Percentiles rank a stretch among this genome's conserved stretches.
Evolutionary conservation across 2,888 invertebrate species (phyloP).

Genomic region (Caenorhabditis doughertyi): DNA sequence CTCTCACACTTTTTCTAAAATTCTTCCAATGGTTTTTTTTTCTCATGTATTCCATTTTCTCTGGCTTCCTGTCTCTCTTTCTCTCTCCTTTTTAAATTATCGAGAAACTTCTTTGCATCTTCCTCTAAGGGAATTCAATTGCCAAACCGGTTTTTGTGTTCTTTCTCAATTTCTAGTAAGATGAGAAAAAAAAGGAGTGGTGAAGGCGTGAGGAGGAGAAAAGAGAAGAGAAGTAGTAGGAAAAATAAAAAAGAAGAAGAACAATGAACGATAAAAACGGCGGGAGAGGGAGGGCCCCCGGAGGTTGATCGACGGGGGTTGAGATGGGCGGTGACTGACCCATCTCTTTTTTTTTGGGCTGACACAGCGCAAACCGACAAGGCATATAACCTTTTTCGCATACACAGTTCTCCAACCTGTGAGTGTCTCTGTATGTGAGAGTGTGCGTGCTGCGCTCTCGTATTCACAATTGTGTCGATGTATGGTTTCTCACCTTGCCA

Average conservation of each 20-base stretch:
- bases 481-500: conserved; percentile 27
- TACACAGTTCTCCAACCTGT: conserved; percentile 30
- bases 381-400: conserved; percentile 36
- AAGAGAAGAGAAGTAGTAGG: conserved; percentile 6
- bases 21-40: conserved; percentile 13
- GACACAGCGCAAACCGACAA: conserved; percentile 38
- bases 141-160: conserved; percentile 45
- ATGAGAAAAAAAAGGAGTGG: neutral
- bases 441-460: neutral
- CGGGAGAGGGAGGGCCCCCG: neutral
- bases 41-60: neutral
- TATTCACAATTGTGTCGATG: conserved; percentile 4
- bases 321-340: conserved; percentile 32
- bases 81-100: conserved; percentile 36
- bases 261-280: conserved; percentile 60
- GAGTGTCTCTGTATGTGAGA: neutral
- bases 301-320: conserved; percentile 5
- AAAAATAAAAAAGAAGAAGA: conserved; percentile 17
- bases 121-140: conserved; percentile 27
- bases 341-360: conserved; percentile 53
- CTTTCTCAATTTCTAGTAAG: conserved; percentile 9
- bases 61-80: neutral
- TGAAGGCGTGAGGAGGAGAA: conserved; percentile 2
- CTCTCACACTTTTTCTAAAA: neutral
- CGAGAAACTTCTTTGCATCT: conserved; percentile 41